Conservation (phyloP, 2,797 vertebrate species). For the Uromys caudimaculatus region DNA sequence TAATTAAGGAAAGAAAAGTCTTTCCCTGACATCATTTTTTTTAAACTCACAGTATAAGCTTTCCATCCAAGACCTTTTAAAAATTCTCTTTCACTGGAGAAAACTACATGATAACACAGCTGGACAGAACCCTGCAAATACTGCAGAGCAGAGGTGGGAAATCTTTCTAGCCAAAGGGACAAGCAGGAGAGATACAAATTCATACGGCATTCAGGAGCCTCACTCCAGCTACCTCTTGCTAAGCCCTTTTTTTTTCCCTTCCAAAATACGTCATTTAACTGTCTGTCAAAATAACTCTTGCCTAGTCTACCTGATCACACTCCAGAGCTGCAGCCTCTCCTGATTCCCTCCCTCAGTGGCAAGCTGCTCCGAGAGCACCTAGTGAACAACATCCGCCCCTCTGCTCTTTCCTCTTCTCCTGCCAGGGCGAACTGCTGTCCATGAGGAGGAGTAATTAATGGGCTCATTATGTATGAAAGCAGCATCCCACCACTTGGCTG, state of each 20-base stretch:
- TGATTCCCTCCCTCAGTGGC: slow-evolving; percentile 81
- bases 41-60: background rate
- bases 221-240: slow-evolving; percentile 70
- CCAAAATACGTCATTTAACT: slow-evolving; percentile 75
- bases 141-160: background rate
- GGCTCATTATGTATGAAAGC: slow-evolving; percentile 87
- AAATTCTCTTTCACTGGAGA: slow-evolving; percentile 40
- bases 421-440: slow-evolving; percentile 85
- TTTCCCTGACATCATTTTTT: background rate
- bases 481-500: slow-evolving; percentile 86
- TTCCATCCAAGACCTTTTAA: slow-evolving; percentile 40
- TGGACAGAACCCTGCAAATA: background rate
- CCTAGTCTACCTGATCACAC: slow-evolving; percentile 85
- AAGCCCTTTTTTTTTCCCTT: slow-evolving; percentile 79
- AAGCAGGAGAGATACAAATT: slow-evolving; percentile 68
- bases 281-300: slow-evolving; percentile 83
- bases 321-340: slow-evolving; percentile 78
- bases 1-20: slow-evolving; percentile 15
- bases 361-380: slow-evolving; percentile 85
- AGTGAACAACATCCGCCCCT: slow-evolving; percentile 82
- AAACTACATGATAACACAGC: slow-evolving; percentile 15
- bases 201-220: slow-evolving; percentile 63
- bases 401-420: slow-evolving; percentile 82
- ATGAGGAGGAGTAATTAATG: slow-evolving; percentile 89
- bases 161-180: slow-evolving; percentile 59